Evolutionary conservation across 2,113 vertebrate genomes (phyloP).

Genomic region (Shinisaurus crocodilurus): DNA sequence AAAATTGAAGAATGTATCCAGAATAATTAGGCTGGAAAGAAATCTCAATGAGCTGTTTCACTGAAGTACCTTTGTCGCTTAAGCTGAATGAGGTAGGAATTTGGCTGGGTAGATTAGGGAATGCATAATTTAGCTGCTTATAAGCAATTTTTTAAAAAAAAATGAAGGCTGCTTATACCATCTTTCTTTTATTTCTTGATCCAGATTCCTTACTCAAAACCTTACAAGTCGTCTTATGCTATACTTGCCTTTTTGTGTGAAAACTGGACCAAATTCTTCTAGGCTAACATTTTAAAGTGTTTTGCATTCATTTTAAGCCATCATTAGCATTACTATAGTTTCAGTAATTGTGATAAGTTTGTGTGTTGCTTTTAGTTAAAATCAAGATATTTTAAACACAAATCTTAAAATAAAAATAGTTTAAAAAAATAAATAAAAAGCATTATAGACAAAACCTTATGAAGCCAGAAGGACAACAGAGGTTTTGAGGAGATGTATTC

Average conservation of each 20-base stretch:
- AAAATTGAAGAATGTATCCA: not conserved
- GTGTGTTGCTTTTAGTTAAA: slow-evolving; percentile 15
- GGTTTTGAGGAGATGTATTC: not conserved
- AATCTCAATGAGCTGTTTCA: slow-evolving; percentile 1
- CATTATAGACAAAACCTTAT: not conserved
- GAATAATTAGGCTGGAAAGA: slow-evolving; percentile 4
- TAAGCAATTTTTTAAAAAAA: not conserved
- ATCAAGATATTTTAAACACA: slow-evolving; percentile 34
- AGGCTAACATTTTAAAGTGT: not conserved
- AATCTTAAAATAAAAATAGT: not conserved
- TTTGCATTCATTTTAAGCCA: not conserved
- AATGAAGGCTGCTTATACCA: not conserved
- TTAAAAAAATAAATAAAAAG: too few relatives aligned
- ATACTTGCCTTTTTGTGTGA: not conserved
- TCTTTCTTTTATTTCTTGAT: not conserved
- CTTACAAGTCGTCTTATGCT: not conserved
- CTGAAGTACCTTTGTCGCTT: slow-evolving; percentile 6
- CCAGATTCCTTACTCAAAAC: not conserved
- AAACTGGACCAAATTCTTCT: not conserved
- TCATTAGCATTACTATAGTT: slow-evolving; percentile 14
- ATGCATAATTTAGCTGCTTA: not conserved
- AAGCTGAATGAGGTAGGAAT: fast-evolving
- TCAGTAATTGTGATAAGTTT: slow-evolving; percentile 4
- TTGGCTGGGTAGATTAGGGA: not conserved
- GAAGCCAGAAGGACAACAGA: not conserved